These are phyloP conservation scores for Indri indri DNA, from an alignment of 2,113 vertebrate species.

Conservation along the genomic window DNA sequence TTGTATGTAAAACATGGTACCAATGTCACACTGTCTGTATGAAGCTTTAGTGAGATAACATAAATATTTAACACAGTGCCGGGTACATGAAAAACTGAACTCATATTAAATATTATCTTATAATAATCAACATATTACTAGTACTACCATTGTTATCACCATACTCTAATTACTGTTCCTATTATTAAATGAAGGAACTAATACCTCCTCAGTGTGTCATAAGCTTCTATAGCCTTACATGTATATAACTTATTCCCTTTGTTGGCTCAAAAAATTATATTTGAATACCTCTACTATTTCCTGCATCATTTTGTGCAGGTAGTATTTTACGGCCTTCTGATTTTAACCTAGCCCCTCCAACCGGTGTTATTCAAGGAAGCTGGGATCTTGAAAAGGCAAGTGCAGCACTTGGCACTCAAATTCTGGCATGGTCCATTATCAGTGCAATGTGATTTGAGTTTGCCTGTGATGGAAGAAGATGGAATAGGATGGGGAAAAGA, in stretches of 20 bases:
- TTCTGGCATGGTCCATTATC: not conserved
- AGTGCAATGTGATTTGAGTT: not conserved
- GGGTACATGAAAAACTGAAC: not conserved
- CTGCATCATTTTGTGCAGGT: not conserved
- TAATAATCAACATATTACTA: not conserved
- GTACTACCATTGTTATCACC: not conserved
- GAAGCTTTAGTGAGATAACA: not conserved
- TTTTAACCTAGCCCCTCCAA: conserved; percentile 2
- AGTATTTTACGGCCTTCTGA: not conserved
- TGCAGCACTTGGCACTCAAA: not conserved
- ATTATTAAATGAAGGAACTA: not conserved
- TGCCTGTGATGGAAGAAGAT: not conserved
- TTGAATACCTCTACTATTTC: not conserved
- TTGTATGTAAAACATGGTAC: not conserved
- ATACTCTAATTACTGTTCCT: not conserved
- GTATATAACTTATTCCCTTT: not conserved
- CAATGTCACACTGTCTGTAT: not conserved
- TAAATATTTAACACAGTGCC: not conserved
- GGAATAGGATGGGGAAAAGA: not conserved
- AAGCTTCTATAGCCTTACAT: not conserved
- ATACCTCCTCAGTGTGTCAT: not conserved
- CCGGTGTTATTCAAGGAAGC: not conserved
- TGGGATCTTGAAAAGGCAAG: not conserved
- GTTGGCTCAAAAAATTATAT: not conserved
- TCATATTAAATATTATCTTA: not conserved